A percentile compares a stretch with the other conserved stretches of the same genome.
These are phyloP conservation scores for Cossypha polioptera DNA, from an alignment of 2,797 vertebrate genomes.

Conservation along the genomic window DNA sequence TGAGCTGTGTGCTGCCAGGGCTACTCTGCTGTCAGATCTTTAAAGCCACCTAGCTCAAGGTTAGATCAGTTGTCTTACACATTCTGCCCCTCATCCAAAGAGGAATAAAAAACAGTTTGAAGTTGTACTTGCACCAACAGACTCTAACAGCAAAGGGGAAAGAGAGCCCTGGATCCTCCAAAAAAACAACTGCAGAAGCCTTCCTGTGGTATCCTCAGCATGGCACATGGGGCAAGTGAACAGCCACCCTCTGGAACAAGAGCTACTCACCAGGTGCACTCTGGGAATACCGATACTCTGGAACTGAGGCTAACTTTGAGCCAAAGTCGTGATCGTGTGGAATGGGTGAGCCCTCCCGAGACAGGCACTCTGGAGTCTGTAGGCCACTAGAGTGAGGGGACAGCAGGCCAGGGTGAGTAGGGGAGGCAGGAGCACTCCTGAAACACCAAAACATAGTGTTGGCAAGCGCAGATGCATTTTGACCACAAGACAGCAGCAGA, in stretches of 20 bases:
- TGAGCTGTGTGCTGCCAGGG: background rate
- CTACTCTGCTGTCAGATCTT: background rate
- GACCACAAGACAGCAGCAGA: background rate
- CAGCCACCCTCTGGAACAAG: background rate
- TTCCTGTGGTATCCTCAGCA: background rate
- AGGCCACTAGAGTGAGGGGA: slow-evolving; percentile 92
- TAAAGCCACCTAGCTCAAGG: background rate
- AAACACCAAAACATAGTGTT: background rate
- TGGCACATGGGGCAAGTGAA: accelerated
- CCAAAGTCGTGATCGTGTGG: slow-evolving; percentile 91
- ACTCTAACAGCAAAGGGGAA: background rate
- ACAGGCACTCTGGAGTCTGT: slow-evolving; percentile 96
- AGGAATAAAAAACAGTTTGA: background rate
- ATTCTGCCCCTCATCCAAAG: background rate
- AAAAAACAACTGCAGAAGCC: background rate
- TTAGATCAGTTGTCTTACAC: background rate
- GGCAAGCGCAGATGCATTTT: background rate
- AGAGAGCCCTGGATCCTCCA: background rate
- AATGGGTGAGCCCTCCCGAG: slow-evolving; percentile 93
- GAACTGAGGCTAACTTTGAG: slow-evolving; percentile 91
- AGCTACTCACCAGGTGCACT: slow-evolving; percentile 90
- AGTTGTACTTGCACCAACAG: background rate
- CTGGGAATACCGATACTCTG: slow-evolving; percentile 95
- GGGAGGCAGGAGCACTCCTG: slow-evolving; percentile 97
- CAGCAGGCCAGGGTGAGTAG: slow-evolving; percentile 93